These are phyloP conservation scores for Drosophila elegans DNA, from an alignment of 1,140 invertebrate genomes.

Conservation along the genomic window DNA sequence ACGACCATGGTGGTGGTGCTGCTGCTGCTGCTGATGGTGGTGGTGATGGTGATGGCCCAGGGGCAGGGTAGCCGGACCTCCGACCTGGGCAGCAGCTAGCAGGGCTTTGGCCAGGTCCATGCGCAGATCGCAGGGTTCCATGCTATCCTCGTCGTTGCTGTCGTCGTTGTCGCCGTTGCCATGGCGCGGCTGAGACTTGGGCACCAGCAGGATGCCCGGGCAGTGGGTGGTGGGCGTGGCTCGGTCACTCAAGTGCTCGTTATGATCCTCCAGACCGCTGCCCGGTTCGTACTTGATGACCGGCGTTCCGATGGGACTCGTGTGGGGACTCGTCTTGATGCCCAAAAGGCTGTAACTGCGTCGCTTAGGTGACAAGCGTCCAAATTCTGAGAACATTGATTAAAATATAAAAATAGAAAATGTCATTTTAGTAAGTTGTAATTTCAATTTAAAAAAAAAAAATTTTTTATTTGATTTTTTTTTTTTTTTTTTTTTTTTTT, in stretches of 20 bases:
- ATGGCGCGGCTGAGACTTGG: slow-evolving; percentile 39
- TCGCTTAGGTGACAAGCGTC: slow-evolving; percentile 32
- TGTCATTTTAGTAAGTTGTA: slow-evolving; percentile 35
- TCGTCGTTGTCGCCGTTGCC: slow-evolving; percentile 56
- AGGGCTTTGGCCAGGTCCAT: slow-evolving; percentile 59
- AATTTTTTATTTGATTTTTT: too few species aligned
- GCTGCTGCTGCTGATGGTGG: slow-evolving; percentile 29
- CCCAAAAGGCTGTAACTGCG: slow-evolving; percentile 42
- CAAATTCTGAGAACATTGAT: slow-evolving; percentile 45
- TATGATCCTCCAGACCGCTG: slow-evolving; percentile 50
- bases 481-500: slow-evolving; percentile 19
- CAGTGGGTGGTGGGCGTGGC: slow-evolving; percentile 58
- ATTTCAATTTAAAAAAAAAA: slow-evolving; percentile 1
- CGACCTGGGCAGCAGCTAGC: slow-evolving; percentile 48
- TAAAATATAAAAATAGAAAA: slow-evolving; percentile 46
- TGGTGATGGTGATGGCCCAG: slow-evolving; percentile 43
- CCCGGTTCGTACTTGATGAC: slow-evolving; percentile 71
- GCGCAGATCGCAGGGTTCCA: slow-evolving; percentile 76
- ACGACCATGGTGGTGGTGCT: slow-evolving; percentile 43
- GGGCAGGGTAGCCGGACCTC: slow-evolving; percentile 23
- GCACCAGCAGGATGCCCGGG: slow-evolving; percentile 21
- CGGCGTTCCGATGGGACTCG: slow-evolving; percentile 69
- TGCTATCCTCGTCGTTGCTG: slow-evolving; percentile 47
- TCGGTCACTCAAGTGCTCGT: slow-evolving; percentile 58
- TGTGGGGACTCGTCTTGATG: slow-evolving; percentile 71